Evolutionary conservation across 2,797 vertebrate species (phyloP), one percentile per base, ranked within the genome.

Genomic region (Channa striata): DNA sequence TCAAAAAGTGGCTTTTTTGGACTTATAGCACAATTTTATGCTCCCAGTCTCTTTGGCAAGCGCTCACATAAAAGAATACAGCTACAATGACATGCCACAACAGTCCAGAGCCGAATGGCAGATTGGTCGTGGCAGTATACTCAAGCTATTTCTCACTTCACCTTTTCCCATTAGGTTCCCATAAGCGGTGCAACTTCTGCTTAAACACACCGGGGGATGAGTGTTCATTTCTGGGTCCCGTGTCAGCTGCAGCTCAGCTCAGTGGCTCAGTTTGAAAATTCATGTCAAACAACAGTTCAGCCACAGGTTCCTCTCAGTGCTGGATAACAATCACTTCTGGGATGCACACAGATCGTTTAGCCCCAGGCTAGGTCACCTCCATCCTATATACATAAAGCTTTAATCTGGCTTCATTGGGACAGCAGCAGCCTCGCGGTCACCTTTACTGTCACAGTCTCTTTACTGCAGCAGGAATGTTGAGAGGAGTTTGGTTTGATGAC

Each of bases 281-380:
- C 33, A 48, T 60, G 34, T 60, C 72, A 81, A 74, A 77, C 56
- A 40, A 68, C 47, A 59, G 54, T 63, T 78, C 48, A 82, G 37
- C 42, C 57, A 30, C 64, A 43, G 64, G 50, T 74, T 72, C 25
- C 67, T 40, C 49, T 78, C 61, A n/a, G 48, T 20, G 50, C 63
- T 60, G 78, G 72, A 78, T 82, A 86, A 70, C 74, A 68, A 73
- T 84, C 65, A 77, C 77, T 79, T 74, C 37, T 64, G 81, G 74
- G 83, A 85, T 2, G 11, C 50, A 40, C 74, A 64, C 51, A 75
- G 80, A 81, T 87, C 60, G 67, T 81, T 82, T 71, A 37, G 74
- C 85, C 65, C 19, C 14, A 71, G 82, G 87, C 80, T 50, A 87
- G 87, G 85, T 84, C 80, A 80, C 78, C 63, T 72, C 80, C 66